Evolutionary conservation across 1,140 invertebrate species (phyloP).

Genomic region (Calephelis virginiensis): DNA sequence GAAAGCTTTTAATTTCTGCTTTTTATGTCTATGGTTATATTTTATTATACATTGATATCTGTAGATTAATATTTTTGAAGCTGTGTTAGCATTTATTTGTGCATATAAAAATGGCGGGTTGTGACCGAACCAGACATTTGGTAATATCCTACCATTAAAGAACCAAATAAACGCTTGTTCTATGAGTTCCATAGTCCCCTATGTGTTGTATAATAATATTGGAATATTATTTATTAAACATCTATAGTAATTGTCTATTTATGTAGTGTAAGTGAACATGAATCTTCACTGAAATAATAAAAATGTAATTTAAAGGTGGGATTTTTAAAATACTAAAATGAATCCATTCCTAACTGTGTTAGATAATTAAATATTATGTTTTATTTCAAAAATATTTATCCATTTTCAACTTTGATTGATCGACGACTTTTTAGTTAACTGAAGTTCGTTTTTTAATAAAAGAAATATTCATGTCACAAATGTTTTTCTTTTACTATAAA

Average conservation of each 20-base stretch:
- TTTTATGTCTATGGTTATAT: too few relatives aligned
- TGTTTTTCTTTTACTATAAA: too few relatives aligned
- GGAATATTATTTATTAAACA: constrained; percentile 7
- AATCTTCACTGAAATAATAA: constrained; percentile 23
- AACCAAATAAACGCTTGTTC: neutral
- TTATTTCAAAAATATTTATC: constrained; percentile 16
- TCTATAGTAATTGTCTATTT: constrained; percentile 3
- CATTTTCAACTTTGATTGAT: constrained; percentile 6
- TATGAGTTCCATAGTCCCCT: neutral
- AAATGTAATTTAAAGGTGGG: constrained; percentile 39
- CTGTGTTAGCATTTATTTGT: too few relatives aligned
- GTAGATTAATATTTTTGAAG: too few relatives aligned
- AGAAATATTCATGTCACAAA: too few relatives aligned
- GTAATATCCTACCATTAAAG: neutral
- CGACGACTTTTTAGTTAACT: constrained; percentile 7
- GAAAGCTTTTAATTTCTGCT: too few relatives aligned
- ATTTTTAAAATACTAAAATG: constrained; percentile 49
- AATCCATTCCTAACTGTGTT: constrained; percentile 71
- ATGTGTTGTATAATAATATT: constrained; percentile 10
- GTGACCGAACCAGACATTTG: too few relatives aligned
- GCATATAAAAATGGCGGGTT: too few relatives aligned
- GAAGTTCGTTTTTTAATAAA: constrained; percentile 3
- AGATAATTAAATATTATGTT: constrained; percentile 33
- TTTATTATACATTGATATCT: too few relatives aligned
- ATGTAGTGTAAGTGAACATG: constrained; percentile 25